phyloP scores from a whole-genome alignment of 2,797 vertebrate genomes.

The Moxostoma hubbsi region DNA sequence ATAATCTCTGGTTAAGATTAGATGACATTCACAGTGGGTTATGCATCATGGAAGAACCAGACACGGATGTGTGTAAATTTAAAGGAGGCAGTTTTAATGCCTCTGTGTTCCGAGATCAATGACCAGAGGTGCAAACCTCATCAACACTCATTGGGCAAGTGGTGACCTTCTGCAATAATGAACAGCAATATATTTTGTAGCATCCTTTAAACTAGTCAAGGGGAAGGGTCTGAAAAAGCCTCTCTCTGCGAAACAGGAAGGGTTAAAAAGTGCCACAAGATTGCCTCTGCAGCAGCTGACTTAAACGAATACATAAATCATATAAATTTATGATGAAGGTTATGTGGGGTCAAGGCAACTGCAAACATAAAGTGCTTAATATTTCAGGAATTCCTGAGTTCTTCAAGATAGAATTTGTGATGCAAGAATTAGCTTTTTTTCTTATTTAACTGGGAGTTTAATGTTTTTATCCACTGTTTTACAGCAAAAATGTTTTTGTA shows the following conservation, averaged over 20 bases:
- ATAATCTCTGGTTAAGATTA: neutral
- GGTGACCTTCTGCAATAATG: slow-evolving; percentile 47
- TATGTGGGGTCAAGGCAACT: slow-evolving; percentile 47
- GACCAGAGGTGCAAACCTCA: slow-evolving; percentile 40
- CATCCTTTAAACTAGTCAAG: slow-evolving; percentile 39
- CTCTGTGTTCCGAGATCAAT: slow-evolving; percentile 28
- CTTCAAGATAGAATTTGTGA: slow-evolving; percentile 30
- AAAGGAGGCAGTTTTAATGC: neutral
- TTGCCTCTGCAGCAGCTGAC: slow-evolving; percentile 42
- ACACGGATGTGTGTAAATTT: neutral
- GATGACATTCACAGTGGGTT: neutral
- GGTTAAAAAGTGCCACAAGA: slow-evolving; percentile 49
- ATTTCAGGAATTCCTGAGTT: slow-evolving; percentile 44
- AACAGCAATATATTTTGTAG: slow-evolving; percentile 43
- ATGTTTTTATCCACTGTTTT: slow-evolving; percentile 20
- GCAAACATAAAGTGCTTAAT: slow-evolving; percentile 48
- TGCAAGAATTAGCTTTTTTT: slow-evolving; percentile 20
- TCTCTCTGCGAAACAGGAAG: slow-evolving; percentile 12
- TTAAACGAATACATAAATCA: slow-evolving; percentile 53
- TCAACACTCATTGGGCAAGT: slow-evolving; percentile 30
- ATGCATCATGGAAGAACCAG: neutral
- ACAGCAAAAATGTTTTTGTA: neutral
- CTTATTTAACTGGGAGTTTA: too few species aligned
- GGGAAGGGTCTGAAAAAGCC: slow-evolving; percentile 4
- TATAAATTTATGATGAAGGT: slow-evolving; percentile 53